Base-by-base conservation (phyloP, 2,888 invertebrate species). In the Willowsia nigromaculata region DNA sequence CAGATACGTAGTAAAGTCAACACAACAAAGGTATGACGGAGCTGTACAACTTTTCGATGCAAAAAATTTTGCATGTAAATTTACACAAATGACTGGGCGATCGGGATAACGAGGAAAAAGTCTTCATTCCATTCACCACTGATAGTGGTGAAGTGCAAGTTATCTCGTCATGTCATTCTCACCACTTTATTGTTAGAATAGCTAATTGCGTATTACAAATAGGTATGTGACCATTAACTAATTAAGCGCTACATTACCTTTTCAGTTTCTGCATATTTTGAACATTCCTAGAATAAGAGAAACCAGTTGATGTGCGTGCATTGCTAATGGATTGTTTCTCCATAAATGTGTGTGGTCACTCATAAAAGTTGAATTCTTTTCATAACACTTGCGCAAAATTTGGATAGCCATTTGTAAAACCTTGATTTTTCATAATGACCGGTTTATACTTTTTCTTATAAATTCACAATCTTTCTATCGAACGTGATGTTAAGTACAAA, bases 61-160 rank as follows among this genome's bases (percentile, higher is more conserved):
- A n/a, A n/a, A 22, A n/a, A 68, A 37, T 68, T 68, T 68, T 37
- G 40, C 40, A 68, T 37, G 68, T 22, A 37, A 68, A 68, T 68
- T 37, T 68, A 22, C 68, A 68, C 27, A 5, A 68, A 68, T 68
- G 68, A 65, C 27, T n/a, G 40, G 37, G 15, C 40, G 68, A 65
- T 9, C 33, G 40, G 37, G 15, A 40, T 13, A 68, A 68, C 56
- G 5, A 1, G 6, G 27, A 6, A 27, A 25, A 2, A 27, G 7
- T 27, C 1, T 13, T 9, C 27, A 27, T 25, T 59, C 15, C 27
- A 11, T 59, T 9, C 25, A 18, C 53, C n/a, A 50, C 9, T 4
- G 37, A 9, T 37, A 37, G 37, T 37, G 11, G 13, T n/a, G 50
- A n/a, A 50, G 15, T 5, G 18, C n/a, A 18, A n/a, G 50, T 5